A percentile compares a stretch with the other conserved stretches of the same genome.
Conservation (phyloP, 2,888 invertebrate genomes). For the Caenorhabditis sp. region DNA sequence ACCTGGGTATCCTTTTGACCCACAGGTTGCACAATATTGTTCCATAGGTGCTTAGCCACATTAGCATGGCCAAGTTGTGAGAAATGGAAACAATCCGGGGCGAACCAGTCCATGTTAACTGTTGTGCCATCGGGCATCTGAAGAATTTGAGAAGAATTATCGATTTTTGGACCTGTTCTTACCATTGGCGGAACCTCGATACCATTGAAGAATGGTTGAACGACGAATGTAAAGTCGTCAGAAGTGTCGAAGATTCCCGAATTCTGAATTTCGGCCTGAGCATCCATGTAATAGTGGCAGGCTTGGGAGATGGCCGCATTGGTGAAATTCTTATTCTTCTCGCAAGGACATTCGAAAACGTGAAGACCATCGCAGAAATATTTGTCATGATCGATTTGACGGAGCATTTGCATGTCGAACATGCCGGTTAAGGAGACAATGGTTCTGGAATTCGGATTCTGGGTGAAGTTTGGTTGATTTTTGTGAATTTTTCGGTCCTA, state of each 20-base stretch:
- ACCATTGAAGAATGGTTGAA: slow-evolving; percentile 62
- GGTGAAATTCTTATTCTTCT: slow-evolving; percentile 49
- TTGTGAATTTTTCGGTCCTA: no score
- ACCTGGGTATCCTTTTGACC: slow-evolving; percentile 41
- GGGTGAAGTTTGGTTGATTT: neutral
- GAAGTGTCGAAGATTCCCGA: slow-evolving; percentile 55
- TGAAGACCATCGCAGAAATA: slow-evolving; percentile 59
- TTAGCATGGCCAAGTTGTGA: slow-evolving; percentile 54
- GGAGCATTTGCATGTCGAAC: slow-evolving; percentile 60
- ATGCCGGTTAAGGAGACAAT: slow-evolving; percentile 61
- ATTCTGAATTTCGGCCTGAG: slow-evolving; percentile 46
- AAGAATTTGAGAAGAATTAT: neutral
- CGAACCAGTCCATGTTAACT: slow-evolving; percentile 53
- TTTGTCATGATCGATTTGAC: slow-evolving; percentile 52
- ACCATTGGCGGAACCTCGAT: slow-evolving; percentile 46
- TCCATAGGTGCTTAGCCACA: slow-evolving; percentile 55
- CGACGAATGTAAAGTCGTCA: slow-evolving; percentile 59
- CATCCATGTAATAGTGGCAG: slow-evolving; percentile 54
- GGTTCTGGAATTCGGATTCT: slow-evolving; percentile 23
- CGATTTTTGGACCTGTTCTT: neutral
- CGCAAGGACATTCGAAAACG: slow-evolving; percentile 56
- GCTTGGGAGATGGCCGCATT: slow-evolving; percentile 49
- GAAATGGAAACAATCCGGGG: slow-evolving; percentile 63
- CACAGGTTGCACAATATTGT: slow-evolving; percentile 51
- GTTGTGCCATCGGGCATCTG: slow-evolving; percentile 44